Conservation (phyloP, 2,797 vertebrate genomes). For the Hydrophis major region DNA sequence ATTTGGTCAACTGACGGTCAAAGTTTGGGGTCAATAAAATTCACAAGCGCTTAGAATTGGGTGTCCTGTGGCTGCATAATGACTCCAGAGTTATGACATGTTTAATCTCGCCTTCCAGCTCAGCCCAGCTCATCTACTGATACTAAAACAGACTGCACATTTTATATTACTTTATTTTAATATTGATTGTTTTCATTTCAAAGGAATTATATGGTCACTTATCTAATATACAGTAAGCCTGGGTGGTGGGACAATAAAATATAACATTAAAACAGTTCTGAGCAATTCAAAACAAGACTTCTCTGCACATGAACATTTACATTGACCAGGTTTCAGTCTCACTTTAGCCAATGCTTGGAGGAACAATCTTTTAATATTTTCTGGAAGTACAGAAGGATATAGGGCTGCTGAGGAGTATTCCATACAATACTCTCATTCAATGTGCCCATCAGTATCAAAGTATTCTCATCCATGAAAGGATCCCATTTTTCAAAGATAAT, state of each 20-base stretch:
- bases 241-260: not conserved
- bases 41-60: not conserved
- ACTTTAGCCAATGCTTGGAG: not conserved
- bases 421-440: slow-evolving; percentile 25
- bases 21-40: not conserved
- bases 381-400: not conserved
- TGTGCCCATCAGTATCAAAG: not conserved
- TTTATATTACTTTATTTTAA: slow-evolving; percentile 25
- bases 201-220: not conserved
- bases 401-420: not conserved
- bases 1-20: not conserved
- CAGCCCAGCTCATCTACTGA: not conserved
- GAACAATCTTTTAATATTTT: not conserved
- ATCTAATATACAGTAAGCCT: not conserved
- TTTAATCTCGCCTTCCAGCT: not conserved
- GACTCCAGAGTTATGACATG: not conserved
- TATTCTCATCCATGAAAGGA: slow-evolving; percentile 23
- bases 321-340: not conserved
- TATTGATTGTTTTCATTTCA: not conserved
- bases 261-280: not conserved
- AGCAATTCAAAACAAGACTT: not conserved
- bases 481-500: slow-evolving; percentile 49
- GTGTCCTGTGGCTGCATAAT: not conserved
- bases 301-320: not conserved
- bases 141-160: slow-evolving; percentile 38